These are phyloP conservation scores for Dynastes hyllus DNA, from an alignment of 2,888 invertebrate genomes.

Conservation along the genomic window DNA sequence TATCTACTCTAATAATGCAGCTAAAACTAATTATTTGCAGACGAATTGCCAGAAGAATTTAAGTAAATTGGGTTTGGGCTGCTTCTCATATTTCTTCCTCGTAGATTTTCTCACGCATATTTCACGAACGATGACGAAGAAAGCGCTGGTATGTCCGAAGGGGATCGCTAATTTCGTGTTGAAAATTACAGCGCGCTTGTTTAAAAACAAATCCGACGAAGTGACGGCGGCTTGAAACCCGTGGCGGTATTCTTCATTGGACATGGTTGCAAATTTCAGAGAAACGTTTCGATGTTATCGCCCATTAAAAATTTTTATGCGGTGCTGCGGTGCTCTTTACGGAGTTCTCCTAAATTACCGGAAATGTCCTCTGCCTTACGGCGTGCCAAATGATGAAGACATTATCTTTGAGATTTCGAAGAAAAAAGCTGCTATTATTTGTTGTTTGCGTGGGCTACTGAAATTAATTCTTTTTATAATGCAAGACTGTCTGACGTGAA, in stretches of 20 bases:
- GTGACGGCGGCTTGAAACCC: neutral
- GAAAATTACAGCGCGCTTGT: conserved; percentile 9
- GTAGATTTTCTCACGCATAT: conserved; percentile 27
- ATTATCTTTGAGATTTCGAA: conserved; percentile 7
- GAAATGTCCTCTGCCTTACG: conserved; percentile 26
- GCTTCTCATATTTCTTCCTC: conserved; percentile 21
- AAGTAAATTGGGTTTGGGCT: conserved; percentile 25
- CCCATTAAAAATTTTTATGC: conserved; percentile 32
- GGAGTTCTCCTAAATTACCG: conserved; percentile 32
- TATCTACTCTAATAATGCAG: neutral
- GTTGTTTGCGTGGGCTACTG: conserved; percentile 3
- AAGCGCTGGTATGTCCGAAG: conserved; percentile 12
- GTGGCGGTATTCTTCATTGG: neutral
- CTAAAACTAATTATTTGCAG: conserved; percentile 21
- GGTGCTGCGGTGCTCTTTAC: neutral
- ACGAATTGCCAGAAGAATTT: conserved; percentile 19
- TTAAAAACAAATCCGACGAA: conserved; percentile 16
- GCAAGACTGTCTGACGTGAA: neutral
- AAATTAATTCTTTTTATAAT: neutral
- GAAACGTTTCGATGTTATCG: conserved; percentile 27
- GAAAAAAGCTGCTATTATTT: conserved; percentile 22
- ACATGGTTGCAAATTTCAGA: conserved; percentile 25
- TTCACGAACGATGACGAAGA: conserved; percentile 12
- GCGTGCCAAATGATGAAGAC: conserved; percentile 9
- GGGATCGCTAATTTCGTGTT: conserved; percentile 1